phyloP scores from a whole-genome alignment of 2,888 invertebrate genomes.

The Scaptomyza reducta region DNA sequence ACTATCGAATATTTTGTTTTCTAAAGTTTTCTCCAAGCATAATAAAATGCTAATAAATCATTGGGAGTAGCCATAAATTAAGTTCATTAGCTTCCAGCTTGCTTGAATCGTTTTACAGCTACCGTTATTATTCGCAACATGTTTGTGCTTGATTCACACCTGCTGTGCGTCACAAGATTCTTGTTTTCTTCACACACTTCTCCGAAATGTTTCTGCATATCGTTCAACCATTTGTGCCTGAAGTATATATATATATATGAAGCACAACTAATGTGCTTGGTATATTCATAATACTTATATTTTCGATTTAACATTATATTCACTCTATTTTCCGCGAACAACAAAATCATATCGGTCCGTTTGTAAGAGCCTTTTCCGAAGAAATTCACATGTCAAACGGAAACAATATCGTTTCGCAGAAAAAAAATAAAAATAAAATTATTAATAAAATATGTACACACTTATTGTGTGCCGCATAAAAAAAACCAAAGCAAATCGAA shows the following conservation, averaged over 20 bases:
- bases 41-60: slow-evolving; percentile 22
- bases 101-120: neutral
- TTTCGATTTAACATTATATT: slow-evolving; percentile 22
- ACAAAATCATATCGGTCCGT: slow-evolving; percentile 20
- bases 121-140: neutral
- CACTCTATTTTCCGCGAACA: slow-evolving; percentile 35
- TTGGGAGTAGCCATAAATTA: slow-evolving; percentile 1
- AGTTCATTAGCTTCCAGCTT: slow-evolving; percentile 5
- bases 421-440: slow-evolving; percentile 11
- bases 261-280: neutral
- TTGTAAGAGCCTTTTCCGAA: slow-evolving; percentile 20
- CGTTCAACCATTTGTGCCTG: neutral
- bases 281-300: neutral
- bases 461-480: neutral
- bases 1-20: slow-evolving; percentile 7
- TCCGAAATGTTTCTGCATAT: neutral
- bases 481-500: slow-evolving; percentile 2
- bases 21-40: neutral
- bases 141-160: slow-evolving; percentile 8
- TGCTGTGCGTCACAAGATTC: slow-evolving; percentile 18
- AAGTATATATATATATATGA: neutral
- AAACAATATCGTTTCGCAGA: slow-evolving; percentile 39
- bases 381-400: slow-evolving; percentile 43
- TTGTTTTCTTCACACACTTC: slow-evolving; percentile 13
- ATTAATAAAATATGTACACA: neutral